These are phyloP conservation scores for Gymnogyps californianus DNA, from an alignment of 2,113 vertebrate species.

Conservation along the genomic window DNA sequence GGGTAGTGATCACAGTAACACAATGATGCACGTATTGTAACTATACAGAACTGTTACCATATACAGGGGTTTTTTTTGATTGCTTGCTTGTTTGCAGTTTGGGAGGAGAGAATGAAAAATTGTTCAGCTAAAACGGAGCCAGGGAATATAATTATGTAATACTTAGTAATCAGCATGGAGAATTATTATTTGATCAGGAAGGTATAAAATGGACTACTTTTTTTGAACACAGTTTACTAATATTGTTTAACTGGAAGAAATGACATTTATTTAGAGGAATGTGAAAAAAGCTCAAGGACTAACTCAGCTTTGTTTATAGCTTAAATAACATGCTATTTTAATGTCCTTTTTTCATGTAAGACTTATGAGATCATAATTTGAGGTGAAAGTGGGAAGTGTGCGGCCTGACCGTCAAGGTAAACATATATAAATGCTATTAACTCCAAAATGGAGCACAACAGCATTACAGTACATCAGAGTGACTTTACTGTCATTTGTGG, in stretches of 20 bases:
- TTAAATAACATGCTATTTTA: background rate
- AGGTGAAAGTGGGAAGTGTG: background rate
- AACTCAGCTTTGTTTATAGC: background rate
- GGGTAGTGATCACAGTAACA: background rate
- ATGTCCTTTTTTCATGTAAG: background rate
- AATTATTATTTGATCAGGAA: slow-evolving; percentile 65
- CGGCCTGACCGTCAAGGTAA: background rate
- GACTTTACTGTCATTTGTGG: background rate
- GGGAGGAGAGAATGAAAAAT: slow-evolving; percentile 2
- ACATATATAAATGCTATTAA: background rate
- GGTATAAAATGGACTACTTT: slow-evolving; percentile 31
- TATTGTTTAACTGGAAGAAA: slow-evolving; percentile 35
- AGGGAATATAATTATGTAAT: slow-evolving; percentile 43
- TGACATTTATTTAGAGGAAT: slow-evolving; percentile 43
- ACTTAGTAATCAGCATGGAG: slow-evolving; percentile 7
- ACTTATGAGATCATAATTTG: background rate
- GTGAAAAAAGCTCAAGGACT: background rate
- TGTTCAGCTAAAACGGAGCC: slow-evolving; percentile 1
- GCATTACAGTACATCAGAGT: background rate
- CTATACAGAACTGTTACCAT: background rate
- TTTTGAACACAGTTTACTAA: slow-evolving; percentile 30
- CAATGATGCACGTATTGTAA: background rate
- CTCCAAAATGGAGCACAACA: background rate
- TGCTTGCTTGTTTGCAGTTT: background rate
- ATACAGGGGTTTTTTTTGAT: background rate